Conservation (phyloP, 2,888 invertebrate species). For the Diarsia mendica region DNA sequence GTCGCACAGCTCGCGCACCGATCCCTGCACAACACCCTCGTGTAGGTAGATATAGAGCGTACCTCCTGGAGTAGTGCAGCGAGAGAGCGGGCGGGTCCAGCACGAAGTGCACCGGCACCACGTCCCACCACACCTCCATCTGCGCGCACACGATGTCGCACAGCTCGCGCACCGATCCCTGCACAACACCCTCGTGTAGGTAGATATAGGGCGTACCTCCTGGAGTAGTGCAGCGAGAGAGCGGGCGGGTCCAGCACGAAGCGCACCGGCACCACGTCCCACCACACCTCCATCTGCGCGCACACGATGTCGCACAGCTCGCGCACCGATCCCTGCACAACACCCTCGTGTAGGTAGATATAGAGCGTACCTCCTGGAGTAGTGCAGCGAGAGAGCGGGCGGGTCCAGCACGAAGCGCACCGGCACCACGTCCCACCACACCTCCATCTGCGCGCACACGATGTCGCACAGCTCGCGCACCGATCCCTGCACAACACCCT, state of each 20-base stretch:
- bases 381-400: constrained; percentile 68
- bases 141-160: constrained; percentile 80
- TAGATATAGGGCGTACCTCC: constrained; percentile 70
- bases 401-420: constrained; percentile 79
- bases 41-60: background rate
- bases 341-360: background rate
- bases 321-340: constrained; percentile 66
- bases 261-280: constrained; percentile 80
- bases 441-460: constrained; percentile 80
- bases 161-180: constrained; percentile 72
- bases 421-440: constrained; percentile 84
- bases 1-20: constrained; percentile 74
- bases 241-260: constrained; percentile 78
- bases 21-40: constrained; percentile 60
- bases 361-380: constrained; percentile 76
- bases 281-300: constrained; percentile 84
- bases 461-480: constrained; percentile 76
- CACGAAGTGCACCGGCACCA: constrained; percentile 78
- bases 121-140: constrained; percentile 85
- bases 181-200: background rate
- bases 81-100: constrained; percentile 75
- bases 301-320: constrained; percentile 79
- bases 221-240: constrained; percentile 72
- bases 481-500: constrained; percentile 62
- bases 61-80: constrained; percentile 79